Conservation (phyloP, 2,888 invertebrate species). For the Catonia carolina region DNA sequence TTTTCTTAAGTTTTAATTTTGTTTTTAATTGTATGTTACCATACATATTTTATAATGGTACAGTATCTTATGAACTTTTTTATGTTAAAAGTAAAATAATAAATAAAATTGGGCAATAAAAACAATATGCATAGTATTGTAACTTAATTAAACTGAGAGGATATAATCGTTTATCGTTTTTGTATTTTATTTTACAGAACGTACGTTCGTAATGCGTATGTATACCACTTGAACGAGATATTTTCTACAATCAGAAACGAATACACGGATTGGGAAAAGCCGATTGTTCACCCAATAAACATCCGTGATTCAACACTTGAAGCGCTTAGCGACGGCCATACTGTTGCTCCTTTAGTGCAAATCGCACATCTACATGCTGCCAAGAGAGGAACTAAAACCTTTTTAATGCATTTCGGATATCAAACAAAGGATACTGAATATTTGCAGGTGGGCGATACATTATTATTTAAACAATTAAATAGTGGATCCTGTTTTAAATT, state of each 20-base stretch:
- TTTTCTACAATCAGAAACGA: constrained; percentile 89
- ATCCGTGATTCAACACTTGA: constrained; percentile 80
- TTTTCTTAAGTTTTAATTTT: too few species aligned
- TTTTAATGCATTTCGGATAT: constrained; percentile 83
- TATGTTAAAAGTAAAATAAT: too few species aligned
- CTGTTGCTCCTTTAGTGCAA: constrained; percentile 75
- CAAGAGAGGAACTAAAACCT: constrained; percentile 68
- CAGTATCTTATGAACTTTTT: too few species aligned
- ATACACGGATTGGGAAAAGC: constrained; percentile 93
- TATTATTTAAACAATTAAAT: too few species aligned
- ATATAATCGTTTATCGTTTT: too few species aligned
- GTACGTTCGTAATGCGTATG: constrained; percentile 88
- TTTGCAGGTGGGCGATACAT: constrained; percentile 53
- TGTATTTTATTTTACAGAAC: constrained; percentile 52
- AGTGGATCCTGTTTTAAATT: too few species aligned
- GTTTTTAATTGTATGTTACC: too few species aligned
- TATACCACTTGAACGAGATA: constrained; percentile 91
- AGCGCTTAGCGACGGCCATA: constrained; percentile 86
- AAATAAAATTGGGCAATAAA: too few species aligned
- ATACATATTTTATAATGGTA: too few species aligned
- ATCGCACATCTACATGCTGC: constrained; percentile 70
- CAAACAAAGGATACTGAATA: constrained; percentile 75
- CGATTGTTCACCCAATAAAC: constrained; percentile 76
- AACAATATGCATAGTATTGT: too few species aligned
- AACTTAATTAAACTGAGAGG: too few species aligned